Percentiles rank a stretch among this genome's conserved stretches.
These are phyloP conservation scores for Corythaixoides concolor DNA, from an alignment of 2,113 vertebrate species.

Conservation along the genomic window DNA sequence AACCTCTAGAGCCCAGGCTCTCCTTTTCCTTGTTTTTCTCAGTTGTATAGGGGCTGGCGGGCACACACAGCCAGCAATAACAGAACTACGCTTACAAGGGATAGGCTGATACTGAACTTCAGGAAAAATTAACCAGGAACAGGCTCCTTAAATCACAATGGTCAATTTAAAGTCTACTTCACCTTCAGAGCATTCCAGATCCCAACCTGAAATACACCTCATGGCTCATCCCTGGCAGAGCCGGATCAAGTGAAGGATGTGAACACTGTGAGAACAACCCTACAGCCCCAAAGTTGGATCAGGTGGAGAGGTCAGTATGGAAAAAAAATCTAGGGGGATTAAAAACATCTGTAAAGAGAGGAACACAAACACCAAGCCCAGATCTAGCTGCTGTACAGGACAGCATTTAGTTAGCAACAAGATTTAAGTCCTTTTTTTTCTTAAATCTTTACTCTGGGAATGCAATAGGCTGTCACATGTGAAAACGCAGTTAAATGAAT, in stretches of 20 bases:
- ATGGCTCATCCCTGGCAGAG: background rate
- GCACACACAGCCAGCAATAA: background rate
- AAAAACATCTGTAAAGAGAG: background rate
- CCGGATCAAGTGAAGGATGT: rapidly evolving
- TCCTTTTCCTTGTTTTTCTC: background rate
- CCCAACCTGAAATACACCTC: background rate
- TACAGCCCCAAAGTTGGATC: background rate
- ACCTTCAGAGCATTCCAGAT: background rate
- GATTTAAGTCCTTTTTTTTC: too few species aligned
- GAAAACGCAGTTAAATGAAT: background rate
- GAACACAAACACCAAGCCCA: background rate
- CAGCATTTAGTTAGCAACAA: background rate
- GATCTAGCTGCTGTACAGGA: background rate
- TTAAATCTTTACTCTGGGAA: background rate
- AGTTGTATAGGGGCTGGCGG: too few species aligned
- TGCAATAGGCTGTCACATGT: background rate
- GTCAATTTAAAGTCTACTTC: background rate
- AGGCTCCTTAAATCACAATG: rapidly evolving
- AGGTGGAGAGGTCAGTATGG: background rate
- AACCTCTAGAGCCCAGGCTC: background rate
- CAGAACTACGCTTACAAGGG: rapidly evolving
- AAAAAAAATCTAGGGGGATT: background rate
- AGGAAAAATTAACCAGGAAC: background rate
- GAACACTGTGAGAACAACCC: background rate
- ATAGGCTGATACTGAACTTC: rapidly evolving